Base-by-base conservation (phyloP, 2,888 invertebrate genomes). In the Tenthredo notha region DNA sequence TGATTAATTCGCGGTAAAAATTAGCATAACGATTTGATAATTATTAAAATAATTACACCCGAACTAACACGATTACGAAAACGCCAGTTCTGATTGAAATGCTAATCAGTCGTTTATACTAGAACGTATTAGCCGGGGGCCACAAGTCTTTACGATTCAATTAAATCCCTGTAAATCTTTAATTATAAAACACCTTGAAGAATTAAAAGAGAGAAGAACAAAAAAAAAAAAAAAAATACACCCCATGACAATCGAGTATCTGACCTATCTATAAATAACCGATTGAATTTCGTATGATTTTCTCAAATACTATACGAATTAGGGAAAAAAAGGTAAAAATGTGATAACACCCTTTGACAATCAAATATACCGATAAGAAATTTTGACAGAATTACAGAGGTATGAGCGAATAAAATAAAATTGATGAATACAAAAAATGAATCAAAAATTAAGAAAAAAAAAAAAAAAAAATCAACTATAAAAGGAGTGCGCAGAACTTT, bases 41-140 rank as follows among this genome's bases (percentile, higher is more conserved):
- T 58, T 61, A 82, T 54, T 50, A 84, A 43, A 40, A 37, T 43
- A 58, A 33, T 84, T 40, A 33, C 15, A 15, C 25, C 58, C 65
- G 50, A 25, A 74, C 18, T 25, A 75, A 84, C 33, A 21, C 50
- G 25, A 47, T 75, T 84, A 54, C 54, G 50, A 61, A 54, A 77
- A 33, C 33, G 65, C 84, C 74, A 65, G 82, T 77, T 58, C 58
- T 75, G 74, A 50, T 75, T 84, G 74, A 65, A 78, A 50, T 78
- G 84, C 33, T 84, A 85, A 84, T 77, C 78, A 67, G 61, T 18
- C 33, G 25, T 5, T 33, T 67, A 67, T 33, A 67, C 67, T 15
- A 33, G 33, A 5, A 67, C 67, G 18, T 15, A 67, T 67, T 61
- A 61, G 12, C 61, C 61, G 12, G 61, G 21, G 61, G 61, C 61